Conservation (phyloP, 2,797 vertebrate genomes). For the Rhynchonycteris naso region DNA sequence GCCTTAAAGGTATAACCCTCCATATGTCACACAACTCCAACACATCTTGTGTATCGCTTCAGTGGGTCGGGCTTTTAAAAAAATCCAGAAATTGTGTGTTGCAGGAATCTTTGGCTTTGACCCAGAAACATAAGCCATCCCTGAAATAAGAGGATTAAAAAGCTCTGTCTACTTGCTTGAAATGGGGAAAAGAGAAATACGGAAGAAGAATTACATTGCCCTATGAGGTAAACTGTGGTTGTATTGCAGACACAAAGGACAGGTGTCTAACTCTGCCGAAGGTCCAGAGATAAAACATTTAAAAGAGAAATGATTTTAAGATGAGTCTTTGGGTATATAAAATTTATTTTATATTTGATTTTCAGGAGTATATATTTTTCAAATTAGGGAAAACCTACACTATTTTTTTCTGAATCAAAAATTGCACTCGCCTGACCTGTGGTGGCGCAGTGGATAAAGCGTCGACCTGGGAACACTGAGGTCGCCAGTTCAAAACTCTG, state of each 20-base stretch:
- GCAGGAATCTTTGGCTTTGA: constrained; percentile 35
- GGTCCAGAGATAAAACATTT: neutral
- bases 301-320: neutral
- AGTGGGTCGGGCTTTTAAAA: neutral
- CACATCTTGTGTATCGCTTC: neutral
- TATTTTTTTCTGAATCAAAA: neutral
- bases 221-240: neutral
- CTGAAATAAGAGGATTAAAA: constrained; percentile 20
- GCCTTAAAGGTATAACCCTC: neutral
- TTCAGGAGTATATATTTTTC: constrained; percentile 15
- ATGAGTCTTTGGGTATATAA: constrained; percentile 17
- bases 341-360: constrained; percentile 2
- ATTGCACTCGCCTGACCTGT: too few relatives aligned
- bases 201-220: neutral
- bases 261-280: neutral
- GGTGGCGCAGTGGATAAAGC: too few relatives aligned
- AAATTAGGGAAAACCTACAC: neutral
- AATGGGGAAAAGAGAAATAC: constrained; percentile 21
- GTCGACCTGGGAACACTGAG: too few relatives aligned
- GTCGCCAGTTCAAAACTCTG: too few relatives aligned
- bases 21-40: neutral
- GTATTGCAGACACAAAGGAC: neutral
- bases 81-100: constrained; percentile 12
- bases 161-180: constrained; percentile 2
- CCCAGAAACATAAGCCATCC: constrained; percentile 46